A percentile compares a stretch with the other conserved stretches of the same genome.
Evolutionary conservation across 2,113 vertebrate genomes (phyloP).

Genomic region (Lota lota): DNA sequence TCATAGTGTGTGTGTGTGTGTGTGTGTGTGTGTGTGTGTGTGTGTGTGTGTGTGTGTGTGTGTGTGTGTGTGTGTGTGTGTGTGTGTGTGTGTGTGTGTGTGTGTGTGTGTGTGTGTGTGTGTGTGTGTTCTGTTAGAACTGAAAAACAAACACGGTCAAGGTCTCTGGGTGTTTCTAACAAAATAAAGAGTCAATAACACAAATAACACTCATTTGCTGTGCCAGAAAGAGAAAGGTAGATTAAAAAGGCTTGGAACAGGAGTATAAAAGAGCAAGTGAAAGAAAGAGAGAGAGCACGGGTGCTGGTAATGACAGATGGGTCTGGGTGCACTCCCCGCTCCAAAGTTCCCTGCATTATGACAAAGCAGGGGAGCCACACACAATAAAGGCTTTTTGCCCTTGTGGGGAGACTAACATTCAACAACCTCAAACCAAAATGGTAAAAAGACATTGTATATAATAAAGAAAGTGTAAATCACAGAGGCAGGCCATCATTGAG

Average conservation of each 20-base stretch:
- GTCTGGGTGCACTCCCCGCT: slow-evolving; percentile 40
- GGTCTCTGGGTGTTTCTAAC: background rate
- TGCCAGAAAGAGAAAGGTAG: background rate
- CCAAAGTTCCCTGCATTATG: slow-evolving; percentile 41
- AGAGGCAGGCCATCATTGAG: too few species aligned
- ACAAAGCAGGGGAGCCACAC: slow-evolving; percentile 19
- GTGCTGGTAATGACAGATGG: slow-evolving; percentile 56
- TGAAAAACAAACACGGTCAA: background rate
- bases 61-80: too few species aligned
- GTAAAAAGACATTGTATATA: too few species aligned
- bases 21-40: too few species aligned
- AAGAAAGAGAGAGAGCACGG: slow-evolving; percentile 13
- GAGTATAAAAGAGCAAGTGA: too few species aligned
- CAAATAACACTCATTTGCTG: too few species aligned
- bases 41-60: too few species aligned
- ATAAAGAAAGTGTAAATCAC: too few species aligned
- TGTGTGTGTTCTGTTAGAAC: too few species aligned
- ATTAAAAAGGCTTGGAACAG: background rate
- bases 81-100: too few species aligned
- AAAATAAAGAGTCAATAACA: background rate
- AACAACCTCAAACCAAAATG: background rate
- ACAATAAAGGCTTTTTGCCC: slow-evolving; percentile 3
- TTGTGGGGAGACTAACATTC: slow-evolving; percentile 16
- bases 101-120: too few species aligned
- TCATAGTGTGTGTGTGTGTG: too few species aligned